A percentile compares a stretch with the other conserved stretches of the same genome.
Conservation (phyloP, 2,888 invertebrate genomes). For the Gastrophysa polygoni region DNA sequence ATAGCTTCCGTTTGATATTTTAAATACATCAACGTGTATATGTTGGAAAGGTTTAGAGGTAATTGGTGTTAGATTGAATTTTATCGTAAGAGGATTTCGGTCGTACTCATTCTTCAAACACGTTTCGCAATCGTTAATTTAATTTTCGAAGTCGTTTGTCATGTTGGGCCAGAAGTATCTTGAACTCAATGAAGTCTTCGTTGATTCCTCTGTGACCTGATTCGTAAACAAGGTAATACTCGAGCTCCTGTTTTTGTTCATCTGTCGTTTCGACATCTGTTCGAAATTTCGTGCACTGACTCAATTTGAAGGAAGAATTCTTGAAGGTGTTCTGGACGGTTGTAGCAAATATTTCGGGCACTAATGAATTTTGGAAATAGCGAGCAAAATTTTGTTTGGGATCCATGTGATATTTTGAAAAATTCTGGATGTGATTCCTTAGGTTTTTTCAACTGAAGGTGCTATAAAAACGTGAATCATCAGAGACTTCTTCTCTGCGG, state of each 20-base stretch:
- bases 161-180: conserved; percentile 30
- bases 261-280: no score
- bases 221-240: no score
- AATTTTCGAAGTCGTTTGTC: conserved; percentile 21
- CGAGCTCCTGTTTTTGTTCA: no score
- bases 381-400: no score
- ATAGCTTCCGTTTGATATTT: background rate
- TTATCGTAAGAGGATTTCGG: conserved; percentile 17
- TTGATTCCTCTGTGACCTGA: no score
- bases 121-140: conserved; percentile 20
- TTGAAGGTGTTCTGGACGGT: no score
- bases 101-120: conserved; percentile 21
- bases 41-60: background rate
- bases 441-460: background rate
- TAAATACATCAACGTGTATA: background rate
- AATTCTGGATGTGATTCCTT: background rate
- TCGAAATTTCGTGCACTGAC: no score
- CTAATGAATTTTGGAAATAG: no score
- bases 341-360: no score
- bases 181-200: no score
- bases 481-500: background rate
- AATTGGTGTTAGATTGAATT: conserved; percentile 13
- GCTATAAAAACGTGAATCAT: background rate
- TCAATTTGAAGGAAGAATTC: no score
- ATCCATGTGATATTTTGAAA: no score